Evolutionary conservation across 1,140 invertebrate genomes (phyloP).

Genomic region (Coenobita brevimanus): DNA sequence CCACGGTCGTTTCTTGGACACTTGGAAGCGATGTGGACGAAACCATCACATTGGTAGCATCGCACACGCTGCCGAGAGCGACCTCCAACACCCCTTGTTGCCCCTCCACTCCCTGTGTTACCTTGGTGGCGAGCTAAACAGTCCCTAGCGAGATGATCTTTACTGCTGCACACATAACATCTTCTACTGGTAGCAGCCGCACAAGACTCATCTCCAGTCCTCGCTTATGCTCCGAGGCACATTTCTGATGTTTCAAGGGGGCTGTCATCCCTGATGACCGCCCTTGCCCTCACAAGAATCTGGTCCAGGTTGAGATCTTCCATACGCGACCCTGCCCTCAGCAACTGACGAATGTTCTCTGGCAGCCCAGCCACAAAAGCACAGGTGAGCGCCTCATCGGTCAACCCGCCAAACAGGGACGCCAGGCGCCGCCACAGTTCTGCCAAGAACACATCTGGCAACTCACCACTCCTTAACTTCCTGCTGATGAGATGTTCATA

Average conservation of each 20-base stretch:
- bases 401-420: not conserved
- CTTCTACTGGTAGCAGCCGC: not conserved
- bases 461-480: conserved; percentile 18
- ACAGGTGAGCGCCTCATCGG: not conserved
- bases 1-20: too few relatives aligned
- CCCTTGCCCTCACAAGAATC: not conserved
- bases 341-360: not conserved
- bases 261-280: too few relatives aligned
- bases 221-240: too few relatives aligned
- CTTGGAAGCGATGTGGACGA: too few relatives aligned
- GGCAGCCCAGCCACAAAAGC: conserved; percentile 23
- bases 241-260: too few relatives aligned
- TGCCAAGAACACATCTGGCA: not conserved
- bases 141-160: not conserved
- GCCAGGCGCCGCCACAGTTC: conserved; percentile 4
- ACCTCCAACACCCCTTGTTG: too few relatives aligned
- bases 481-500: not conserved
- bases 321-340: conserved; percentile 1
- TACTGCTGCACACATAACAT: not conserved
- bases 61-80: too few relatives aligned
- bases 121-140: too few relatives aligned
- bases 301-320: not conserved
- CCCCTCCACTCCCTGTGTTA: too few relatives aligned
- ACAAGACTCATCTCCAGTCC: not conserved
- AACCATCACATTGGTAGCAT: too few relatives aligned